A percentile compares a stretch with the other conserved stretches of the same genome.
Evolutionary conservation across 2,888 invertebrate species (phyloP).

Genomic region (Pharmacophagus antenor): DNA sequence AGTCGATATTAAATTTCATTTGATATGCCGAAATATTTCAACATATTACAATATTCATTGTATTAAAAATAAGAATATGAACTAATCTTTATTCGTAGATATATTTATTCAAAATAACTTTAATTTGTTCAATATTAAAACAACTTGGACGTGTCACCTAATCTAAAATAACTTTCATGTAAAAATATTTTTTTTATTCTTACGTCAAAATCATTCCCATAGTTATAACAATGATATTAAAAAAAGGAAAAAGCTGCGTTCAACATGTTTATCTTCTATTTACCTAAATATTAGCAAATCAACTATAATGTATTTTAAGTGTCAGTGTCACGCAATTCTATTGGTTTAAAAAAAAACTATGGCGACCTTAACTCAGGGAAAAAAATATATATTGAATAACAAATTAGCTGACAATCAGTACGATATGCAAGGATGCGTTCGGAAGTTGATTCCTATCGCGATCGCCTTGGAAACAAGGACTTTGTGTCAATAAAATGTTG

Average conservation of each 20-base stretch:
- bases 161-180: too few species aligned
- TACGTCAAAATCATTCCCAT: neutral
- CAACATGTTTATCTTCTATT: too few species aligned
- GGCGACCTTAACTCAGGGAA: slow-evolving; percentile 13
- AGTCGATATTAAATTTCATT: slow-evolving; percentile 27
- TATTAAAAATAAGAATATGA: neutral
- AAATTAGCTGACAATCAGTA: slow-evolving; percentile 10
- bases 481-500: slow-evolving; percentile 47
- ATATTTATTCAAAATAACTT: too few species aligned
- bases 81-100: too few species aligned
- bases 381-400: slow-evolving; percentile 25
- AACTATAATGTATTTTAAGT: neutral
- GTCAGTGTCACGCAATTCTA: slow-evolving; percentile 8
- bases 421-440: slow-evolving; percentile 37
- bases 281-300: neutral
- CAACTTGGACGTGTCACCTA: too few species aligned
- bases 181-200: too few species aligned
- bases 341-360: slow-evolving; percentile 25
- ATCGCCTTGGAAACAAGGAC: slow-evolving; percentile 46
- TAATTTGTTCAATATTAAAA: too few species aligned
- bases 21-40: slow-evolving; percentile 29
- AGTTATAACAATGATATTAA: too few species aligned
- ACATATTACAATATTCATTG: slow-evolving; percentile 8
- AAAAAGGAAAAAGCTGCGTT: too few species aligned
- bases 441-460: slow-evolving; percentile 58